Conservation (phyloP, 2,888 invertebrate species). For the Parthenolecanium corni region DNA sequence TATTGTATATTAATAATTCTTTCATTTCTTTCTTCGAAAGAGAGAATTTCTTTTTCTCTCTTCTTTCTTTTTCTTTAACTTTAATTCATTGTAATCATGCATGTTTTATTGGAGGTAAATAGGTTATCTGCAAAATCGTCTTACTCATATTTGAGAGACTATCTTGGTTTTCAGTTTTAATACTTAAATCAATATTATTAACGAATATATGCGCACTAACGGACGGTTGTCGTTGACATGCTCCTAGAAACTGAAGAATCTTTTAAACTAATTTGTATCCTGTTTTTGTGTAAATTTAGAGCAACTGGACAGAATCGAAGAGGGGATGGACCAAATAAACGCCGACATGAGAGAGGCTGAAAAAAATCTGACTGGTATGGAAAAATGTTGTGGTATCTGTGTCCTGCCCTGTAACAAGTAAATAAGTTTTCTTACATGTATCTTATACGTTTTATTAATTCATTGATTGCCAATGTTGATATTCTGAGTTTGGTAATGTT, state of each 20-base stretch:
- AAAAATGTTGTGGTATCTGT: slow-evolving; percentile 98
- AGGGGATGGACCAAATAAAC: slow-evolving; percentile 99
- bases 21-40: too few species aligned
- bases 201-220: too few species aligned
- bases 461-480: too few species aligned
- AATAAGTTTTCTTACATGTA: slow-evolving; percentile 36
- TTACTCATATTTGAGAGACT: too few species aligned
- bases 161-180: background rate
- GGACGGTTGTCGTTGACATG: too few species aligned
- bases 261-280: too few species aligned
- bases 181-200: background rate
- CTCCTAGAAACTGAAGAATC: too few species aligned
- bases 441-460: too few species aligned
- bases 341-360: slow-evolving; percentile 99
- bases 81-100: too few species aligned
- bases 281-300: slow-evolving; percentile 46
- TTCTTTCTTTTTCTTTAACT: too few species aligned
- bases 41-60: background rate
- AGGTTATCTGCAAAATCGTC: background rate
- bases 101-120: slow-evolving; percentile 8
- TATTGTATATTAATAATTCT: too few species aligned
- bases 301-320: slow-evolving; percentile 99
- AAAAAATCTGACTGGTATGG: slow-evolving; percentile 99
- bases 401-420: slow-evolving; percentile 98
- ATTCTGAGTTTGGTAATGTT: too few species aligned